Percentiles rank a stretch among this genome's conserved stretches.
phyloP scores from a whole-genome alignment of 2,113 vertebrate genomes.

The Periophthalmus modestus region DNA sequence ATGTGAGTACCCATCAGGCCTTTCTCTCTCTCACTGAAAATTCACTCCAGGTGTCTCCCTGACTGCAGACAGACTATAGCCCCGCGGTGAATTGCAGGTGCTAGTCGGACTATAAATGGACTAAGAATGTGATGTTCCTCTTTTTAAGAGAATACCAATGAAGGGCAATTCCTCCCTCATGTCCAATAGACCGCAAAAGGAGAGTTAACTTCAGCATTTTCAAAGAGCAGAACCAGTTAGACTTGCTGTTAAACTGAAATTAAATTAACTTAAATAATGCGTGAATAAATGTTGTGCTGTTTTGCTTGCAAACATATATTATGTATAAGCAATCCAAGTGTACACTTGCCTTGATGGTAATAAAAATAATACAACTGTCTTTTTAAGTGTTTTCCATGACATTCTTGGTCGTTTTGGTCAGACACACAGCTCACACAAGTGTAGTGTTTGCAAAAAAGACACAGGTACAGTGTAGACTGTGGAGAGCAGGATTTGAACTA shows the following conservation, averaged over 20 bases:
- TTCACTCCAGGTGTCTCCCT: conserved; percentile 25
- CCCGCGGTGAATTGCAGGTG: conserved; percentile 56
- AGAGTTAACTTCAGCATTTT: conserved; percentile 14
- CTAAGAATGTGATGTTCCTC: conserved; percentile 39
- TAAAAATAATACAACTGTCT: too few relatives aligned
- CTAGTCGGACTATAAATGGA: conserved; percentile 54
- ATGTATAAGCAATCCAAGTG: too few relatives aligned
- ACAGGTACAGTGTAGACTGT: too few relatives aligned
- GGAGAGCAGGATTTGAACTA: too few relatives aligned
- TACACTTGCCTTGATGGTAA: too few relatives aligned
- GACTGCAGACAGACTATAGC: conserved; percentile 29
- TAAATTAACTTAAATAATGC: not conserved
- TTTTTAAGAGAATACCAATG: conserved; percentile 43
- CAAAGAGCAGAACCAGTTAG: not conserved
- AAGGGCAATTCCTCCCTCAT: conserved; percentile 31
- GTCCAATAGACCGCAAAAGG: conserved; percentile 21
- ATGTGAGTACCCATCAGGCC: conserved; percentile 41
- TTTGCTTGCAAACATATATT: not conserved
- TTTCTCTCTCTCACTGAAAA: conserved; percentile 8
- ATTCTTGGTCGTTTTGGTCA: too few relatives aligned
- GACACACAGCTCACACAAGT: too few relatives aligned
- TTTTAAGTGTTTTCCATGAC: too few relatives aligned
- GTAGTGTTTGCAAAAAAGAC: too few relatives aligned
- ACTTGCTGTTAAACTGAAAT: not conserved
- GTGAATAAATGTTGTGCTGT: not conserved